Base-by-base conservation (phyloP, 2,888 invertebrate species). In the Microctonus hyperodae region DNA sequence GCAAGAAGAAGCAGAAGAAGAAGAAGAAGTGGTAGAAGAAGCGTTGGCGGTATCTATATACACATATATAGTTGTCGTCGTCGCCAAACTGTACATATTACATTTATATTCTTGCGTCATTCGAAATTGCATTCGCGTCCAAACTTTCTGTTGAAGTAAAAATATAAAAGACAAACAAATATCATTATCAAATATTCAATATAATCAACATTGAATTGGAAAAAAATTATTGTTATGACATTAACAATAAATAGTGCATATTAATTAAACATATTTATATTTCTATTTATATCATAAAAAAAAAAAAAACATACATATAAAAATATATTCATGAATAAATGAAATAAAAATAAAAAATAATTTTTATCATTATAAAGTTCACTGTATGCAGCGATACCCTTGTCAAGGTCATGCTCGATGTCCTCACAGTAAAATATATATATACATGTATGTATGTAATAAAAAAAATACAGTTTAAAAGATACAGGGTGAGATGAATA, bases 1-100 rank as follows among this genome's bases (percentile, higher is more conserved):
- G 35, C 53, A 56, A 59, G 53, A 48, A 20, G 55, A 35, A n/a
- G 25, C 51, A 16, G 23, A 40, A n/a, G 40, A 69, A 60, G 25
- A n/a, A 37, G 56, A 53, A 69, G 67, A 66, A 69, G 68, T 58
- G 65, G 55, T 33, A 69, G 69, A 40, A 35, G 40, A 37, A 37
- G 37, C 37, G 37, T 44, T 44, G 20, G 44, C 7, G 44, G 20
- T 44, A 44, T 44, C 3, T 28, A 28, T 28, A 28, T 28, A 28
- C 7, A 28, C 28, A 28, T 28, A 25, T 16, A 44, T 59, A 33
- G 20, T 33, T 16, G 31, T 59, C 23, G 28, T 28, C 16, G 60
- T 40, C 13, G 44, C 44, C 31, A 37, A 40, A 40, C 44, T 23
- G 23, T 33, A 22, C 16, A 44, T 44, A 20, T 4, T 5, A 44